A percentile compares a stretch with the other conserved stretches of the same genome.
Evolutionary conservation across 2,888 invertebrate species (phyloP).

Genomic region (Sussaba pulchella): DNA sequence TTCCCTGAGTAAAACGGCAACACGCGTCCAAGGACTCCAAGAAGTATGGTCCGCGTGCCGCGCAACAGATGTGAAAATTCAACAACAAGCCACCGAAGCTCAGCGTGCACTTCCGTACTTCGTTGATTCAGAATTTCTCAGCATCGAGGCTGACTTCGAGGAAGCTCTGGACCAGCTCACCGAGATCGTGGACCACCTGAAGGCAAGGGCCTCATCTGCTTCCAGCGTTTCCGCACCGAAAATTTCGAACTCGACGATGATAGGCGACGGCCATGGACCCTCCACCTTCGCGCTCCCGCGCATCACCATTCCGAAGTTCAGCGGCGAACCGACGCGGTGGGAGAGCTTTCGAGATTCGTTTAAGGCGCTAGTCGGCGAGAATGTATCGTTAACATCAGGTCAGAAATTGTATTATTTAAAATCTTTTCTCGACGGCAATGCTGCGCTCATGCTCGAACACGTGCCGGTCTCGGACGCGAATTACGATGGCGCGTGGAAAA

Average conservation of each 20-base stretch:
- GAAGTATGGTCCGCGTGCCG: constrained; percentile 33
- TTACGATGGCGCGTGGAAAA: too few species aligned
- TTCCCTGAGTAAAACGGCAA: constrained; percentile 12
- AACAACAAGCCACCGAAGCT: constrained; percentile 16
- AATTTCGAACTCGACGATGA: constrained; percentile 15
- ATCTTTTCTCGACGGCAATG: too few species aligned
- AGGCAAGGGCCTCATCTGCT: background rate
- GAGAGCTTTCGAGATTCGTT: constrained; percentile 33
- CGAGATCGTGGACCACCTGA: constrained; percentile 22
- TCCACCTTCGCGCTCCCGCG: constrained; percentile 30
- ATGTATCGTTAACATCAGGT: constrained; percentile 7
- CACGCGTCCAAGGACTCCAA: constrained; percentile 20
- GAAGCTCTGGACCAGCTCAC: constrained; percentile 19
- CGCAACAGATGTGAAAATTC: constrained; percentile 8
- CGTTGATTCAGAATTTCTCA: constrained; percentile 1
- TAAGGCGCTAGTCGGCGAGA: constrained; percentile 28
- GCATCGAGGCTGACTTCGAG: constrained; percentile 11
- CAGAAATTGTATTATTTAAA: constrained; percentile 34
- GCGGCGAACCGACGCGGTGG: constrained; percentile 33
- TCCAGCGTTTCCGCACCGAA: background rate
- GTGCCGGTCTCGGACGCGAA: too few species aligned
- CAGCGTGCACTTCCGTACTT: constrained; percentile 8
- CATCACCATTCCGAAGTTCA: constrained; percentile 50
- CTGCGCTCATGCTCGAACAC: too few species aligned
- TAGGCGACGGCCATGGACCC: constrained; percentile 1